Evolutionary conservation across 2,797 vertebrate species (phyloP).

Genomic region (Ceyx erithaca): DNA sequence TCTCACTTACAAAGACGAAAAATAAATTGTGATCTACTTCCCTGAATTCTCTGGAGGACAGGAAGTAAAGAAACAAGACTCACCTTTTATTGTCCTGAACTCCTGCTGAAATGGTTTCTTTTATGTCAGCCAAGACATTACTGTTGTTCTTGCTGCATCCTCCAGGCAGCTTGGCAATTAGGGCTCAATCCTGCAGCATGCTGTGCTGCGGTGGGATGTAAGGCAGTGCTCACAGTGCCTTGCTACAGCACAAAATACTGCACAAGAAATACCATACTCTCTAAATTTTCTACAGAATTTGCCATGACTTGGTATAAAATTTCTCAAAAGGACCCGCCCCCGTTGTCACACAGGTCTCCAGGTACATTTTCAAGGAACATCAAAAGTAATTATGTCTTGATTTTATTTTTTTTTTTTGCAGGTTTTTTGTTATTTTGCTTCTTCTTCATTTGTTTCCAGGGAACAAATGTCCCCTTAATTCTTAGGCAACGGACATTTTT

Average conservation of each 20-base stretch:
- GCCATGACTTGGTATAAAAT: neutral
- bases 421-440: neutral
- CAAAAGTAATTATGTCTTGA: neutral
- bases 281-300: neutral
- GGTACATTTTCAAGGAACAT: neutral
- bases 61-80: neutral
- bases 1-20: neutral
- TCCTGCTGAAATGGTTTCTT: neutral
- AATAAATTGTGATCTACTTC: neutral
- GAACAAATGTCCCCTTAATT: neutral
- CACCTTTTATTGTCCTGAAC: slow-evolving; percentile 43
- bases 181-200: slow-evolving; percentile 18
- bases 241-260: neutral
- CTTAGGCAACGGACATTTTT: neutral
- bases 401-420: neutral
- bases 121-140: slow-evolving; percentile 30
- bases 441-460: neutral
- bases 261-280: neutral
- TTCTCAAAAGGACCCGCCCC: neutral
- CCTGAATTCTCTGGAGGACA: neutral
- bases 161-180: slow-evolving; percentile 19
- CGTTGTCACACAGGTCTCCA: neutral
- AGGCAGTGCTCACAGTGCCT: neutral
- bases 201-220: neutral
- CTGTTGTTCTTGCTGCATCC: slow-evolving; percentile 25